phyloP scores from a whole-genome alignment of 2,888 invertebrate genomes.

The Archaeoteleia sp. region DNA sequence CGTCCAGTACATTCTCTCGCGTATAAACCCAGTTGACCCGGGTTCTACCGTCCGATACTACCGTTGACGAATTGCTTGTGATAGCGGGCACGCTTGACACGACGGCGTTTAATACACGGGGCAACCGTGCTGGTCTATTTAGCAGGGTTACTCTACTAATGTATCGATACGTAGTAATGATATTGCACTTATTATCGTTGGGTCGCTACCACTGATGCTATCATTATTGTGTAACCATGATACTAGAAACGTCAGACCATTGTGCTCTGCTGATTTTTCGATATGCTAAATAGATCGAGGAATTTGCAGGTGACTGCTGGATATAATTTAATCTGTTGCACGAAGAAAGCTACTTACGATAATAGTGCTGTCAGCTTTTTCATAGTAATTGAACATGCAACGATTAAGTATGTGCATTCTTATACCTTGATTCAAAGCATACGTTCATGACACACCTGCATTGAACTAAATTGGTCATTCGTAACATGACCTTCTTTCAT shows the following conservation, averaged over 20 bases:
- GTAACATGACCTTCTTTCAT: slow-evolving; percentile 1
- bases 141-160: slow-evolving; percentile 34
- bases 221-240: slow-evolving; percentile 39
- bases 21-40: slow-evolving; percentile 39
- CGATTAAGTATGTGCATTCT: too few species aligned
- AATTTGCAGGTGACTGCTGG: slow-evolving; percentile 25
- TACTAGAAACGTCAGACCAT: slow-evolving; percentile 48
- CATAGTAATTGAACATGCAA: slow-evolving; percentile 2
- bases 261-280: slow-evolving; percentile 44
- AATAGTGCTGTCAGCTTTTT: slow-evolving; percentile 16
- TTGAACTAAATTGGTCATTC: not conserved
- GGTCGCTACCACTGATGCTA: slow-evolving; percentile 34
- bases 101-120: slow-evolving; percentile 23
- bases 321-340: slow-evolving; percentile 38
- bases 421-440: too few species aligned
- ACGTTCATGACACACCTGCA: not conserved
- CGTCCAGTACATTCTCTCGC: slow-evolving; percentile 39
- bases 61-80: slow-evolving; percentile 44
- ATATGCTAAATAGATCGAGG: slow-evolving; percentile 35
- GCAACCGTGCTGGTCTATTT: slow-evolving; percentile 42
- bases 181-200: slow-evolving; percentile 30
- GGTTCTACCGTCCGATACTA: slow-evolving; percentile 17
- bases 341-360: not conserved
- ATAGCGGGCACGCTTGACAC: slow-evolving; percentile 39
- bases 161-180: slow-evolving; percentile 29